Base-by-base conservation (phyloP, 2,797 vertebrate species). In the Onychomys arenicola region DNA sequence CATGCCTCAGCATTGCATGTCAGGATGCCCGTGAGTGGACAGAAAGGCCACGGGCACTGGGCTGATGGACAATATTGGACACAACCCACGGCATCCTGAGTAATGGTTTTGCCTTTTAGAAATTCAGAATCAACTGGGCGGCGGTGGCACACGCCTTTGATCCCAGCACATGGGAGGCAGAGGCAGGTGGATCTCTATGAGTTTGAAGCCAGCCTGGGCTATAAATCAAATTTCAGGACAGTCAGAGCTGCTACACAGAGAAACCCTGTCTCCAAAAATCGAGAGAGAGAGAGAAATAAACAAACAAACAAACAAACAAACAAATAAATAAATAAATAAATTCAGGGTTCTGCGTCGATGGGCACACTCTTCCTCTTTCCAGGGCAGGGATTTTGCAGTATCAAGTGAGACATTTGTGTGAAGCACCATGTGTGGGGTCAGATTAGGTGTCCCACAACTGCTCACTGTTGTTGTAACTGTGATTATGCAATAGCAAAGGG, bases 1-100 rank as follows among this genome's bases (percentile, higher is more conserved):
- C 12, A 2, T 0, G 5, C 16, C 29, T 17, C 21, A 16, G 57
- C 40, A 16, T 19, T 12, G n/a, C 6, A 67, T 27, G 14, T n/a
- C 0, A 0, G 76, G 49, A n/a, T 65, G 67, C 13, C 65, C 59
- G 6, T 7, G n/a, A 43, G 61, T n/a, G 23, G 29, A 37, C 0
- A 12, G 63, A 63, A 59, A 91, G 92, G 25, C 14, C 59, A 9
- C 21, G 25, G 37, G 27, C 61, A 80, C 57, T n/a, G 57, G 29
- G 40, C 13, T 9, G 2, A 78, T 63, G 67, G n/a, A 63, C 16
- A 27, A 11, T 32, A 14, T 13, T 27, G n/a, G 27, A 91, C 29
- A 77, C 9, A 19, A 57, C 32, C 43, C 16, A 55, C 10, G 43
- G 4, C 3, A 40, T 59, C 46, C 27, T 82, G 85, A n/a, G 32